Percentiles rank a stretch among this genome's conserved stretches.
phyloP scores from a whole-genome alignment of 2,113 vertebrate species.

The Nibea coibor region DNA sequence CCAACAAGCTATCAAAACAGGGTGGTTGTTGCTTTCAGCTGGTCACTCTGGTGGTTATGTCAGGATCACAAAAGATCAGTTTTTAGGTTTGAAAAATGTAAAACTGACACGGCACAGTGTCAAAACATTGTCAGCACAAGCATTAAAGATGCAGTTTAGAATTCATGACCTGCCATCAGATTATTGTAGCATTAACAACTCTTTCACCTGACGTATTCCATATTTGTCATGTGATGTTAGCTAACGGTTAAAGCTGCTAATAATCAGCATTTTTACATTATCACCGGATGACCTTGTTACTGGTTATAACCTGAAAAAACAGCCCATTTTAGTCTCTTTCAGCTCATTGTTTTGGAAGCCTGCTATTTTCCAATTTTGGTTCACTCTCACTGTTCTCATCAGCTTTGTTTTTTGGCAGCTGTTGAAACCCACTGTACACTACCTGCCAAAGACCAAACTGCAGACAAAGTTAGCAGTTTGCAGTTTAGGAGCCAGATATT shows the following conservation, averaged over 20 bases:
- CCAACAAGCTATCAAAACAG: not conserved
- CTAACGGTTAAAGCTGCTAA: not conserved
- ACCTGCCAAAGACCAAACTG: no score
- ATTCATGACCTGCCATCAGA: not conserved
- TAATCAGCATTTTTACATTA: not conserved
- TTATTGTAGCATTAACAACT: not conserved
- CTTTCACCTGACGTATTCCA: not conserved
- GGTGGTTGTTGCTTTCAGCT: not conserved
- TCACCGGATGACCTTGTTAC: not conserved
- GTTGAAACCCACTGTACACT: no score
- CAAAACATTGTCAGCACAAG: not conserved
- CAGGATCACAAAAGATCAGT: not conserved
- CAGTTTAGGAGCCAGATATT: no score
- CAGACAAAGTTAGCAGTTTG: no score
- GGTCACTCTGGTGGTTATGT: not conserved
- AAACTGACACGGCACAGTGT: not conserved
- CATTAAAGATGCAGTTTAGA: not conserved
- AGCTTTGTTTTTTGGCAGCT: no score
- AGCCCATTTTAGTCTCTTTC: no score
- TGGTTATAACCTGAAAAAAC: no score
- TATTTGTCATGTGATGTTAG: not conserved
- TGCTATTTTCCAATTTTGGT: no score
- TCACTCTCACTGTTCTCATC: no score
- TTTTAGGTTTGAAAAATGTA: not conserved
- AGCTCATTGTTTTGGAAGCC: no score